A percentile compares a stretch with the other conserved stretches of the same genome.
Evolutionary conservation across 2,113 vertebrate genomes (phyloP).

Genomic region (Cochlearius cochlearius): DNA sequence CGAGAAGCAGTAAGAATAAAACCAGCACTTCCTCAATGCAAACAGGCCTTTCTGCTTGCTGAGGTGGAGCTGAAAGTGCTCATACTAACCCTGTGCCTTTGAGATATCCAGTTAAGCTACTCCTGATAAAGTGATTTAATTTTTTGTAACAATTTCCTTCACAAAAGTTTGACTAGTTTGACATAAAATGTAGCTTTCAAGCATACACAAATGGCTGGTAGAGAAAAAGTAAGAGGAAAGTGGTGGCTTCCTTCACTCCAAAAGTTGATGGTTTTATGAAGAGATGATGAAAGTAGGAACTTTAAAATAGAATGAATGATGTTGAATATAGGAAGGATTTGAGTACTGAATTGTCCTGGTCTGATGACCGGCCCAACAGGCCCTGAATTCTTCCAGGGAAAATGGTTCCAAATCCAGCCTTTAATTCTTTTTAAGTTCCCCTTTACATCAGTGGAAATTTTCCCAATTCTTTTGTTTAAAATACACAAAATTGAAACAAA

Average conservation of each 20-base stretch:
- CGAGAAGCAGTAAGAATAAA: neutral
- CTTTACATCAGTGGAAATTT: neutral
- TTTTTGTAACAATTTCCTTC: neutral
- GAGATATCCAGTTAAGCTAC: neutral
- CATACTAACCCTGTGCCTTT: neutral
- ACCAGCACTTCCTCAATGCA: neutral
- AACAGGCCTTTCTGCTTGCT: neutral
- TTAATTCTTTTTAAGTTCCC: neutral
- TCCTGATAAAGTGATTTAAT: neutral
- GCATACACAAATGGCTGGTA: neutral
- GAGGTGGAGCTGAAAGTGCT: neutral
- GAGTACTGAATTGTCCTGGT: neutral
- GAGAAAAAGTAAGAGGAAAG: neutral
- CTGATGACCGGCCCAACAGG: neutral
- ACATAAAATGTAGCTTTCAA: neutral
- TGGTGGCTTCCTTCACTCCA: neutral
- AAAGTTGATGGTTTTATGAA: neutral
- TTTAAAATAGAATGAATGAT: neutral
- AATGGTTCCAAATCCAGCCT: neutral
- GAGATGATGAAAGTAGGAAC: neutral
- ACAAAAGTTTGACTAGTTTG: neutral
- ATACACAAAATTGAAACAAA: neutral
- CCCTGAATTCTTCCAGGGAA: neutral
- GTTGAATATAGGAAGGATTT: neutral
- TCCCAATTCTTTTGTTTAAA: neutral